Base-by-base conservation (phyloP, 1,140 invertebrate genomes). In the Prorops nasuta region DNA sequence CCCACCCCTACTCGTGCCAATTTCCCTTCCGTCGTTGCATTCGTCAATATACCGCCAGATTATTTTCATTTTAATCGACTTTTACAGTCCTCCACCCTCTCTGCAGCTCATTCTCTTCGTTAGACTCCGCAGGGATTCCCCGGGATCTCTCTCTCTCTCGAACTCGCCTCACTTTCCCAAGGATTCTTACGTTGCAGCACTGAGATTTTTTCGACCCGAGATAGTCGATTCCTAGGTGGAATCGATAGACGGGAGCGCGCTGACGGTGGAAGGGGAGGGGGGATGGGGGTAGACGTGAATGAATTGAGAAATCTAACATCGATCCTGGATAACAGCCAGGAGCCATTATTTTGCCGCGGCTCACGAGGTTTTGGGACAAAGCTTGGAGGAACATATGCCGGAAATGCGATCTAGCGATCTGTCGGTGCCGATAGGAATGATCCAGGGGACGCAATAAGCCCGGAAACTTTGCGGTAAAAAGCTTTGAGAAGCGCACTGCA, bases 301-400 rank as follows among this genome's bases (percentile, higher is more conserved):
- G 54, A 54, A 51, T 44, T 49, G 47, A 63, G 53, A 44, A 56
- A 51, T 41, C 68, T 63, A 58, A 40, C 38, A 34, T 63, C 55
- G 55, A 68, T 71, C 53, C 54, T 68, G 66, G 60, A 64, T 28
- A 19, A 22, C 21, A 39, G 59, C 64, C 64, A 69, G 36, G 40
- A 57, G 49, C 49, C 24, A 28, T 28, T 28, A 28, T 28, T 28
- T 28, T 28, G 24, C 4, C 24, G 4, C 10, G 19, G 19, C 3
- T 16, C 6, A 6, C 8, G n/a, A 17, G 14, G 15, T n/a, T 19
- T 19, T 39, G 4, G 24, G 10, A 28, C 24, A 28, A 28, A 6
- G 24, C 24, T 10, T 4, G 4, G 24, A 6, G 24, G 10, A 28
- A 10, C 24, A 28, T 28, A 28, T 28, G 24, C 24, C 24, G 4